Base-by-base conservation (phyloP, 1,140 invertebrate species). In the Choristoneura fumiferana region DNA sequence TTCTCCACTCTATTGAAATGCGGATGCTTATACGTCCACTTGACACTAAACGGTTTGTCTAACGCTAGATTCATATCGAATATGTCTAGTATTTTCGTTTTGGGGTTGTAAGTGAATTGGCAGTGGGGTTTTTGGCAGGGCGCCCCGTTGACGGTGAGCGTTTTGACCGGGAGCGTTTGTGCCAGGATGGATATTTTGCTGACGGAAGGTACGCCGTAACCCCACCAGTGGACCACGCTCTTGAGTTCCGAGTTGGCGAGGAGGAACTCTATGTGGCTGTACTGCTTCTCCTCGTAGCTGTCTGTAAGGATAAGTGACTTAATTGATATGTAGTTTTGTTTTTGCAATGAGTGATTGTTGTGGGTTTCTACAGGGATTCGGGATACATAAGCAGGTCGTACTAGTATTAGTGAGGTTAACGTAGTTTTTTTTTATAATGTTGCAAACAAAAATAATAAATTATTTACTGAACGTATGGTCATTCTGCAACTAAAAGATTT, bases 271-370 rank as follows among this genome's bases (percentile, higher is more conserved):
- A 93, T 84, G 66, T 92, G 87, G 34, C 89, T 89, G 81, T 92
- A 94, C 66, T 91, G 87, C 52, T 90, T 89, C 54, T 92, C 90
- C 63, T 92, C 88, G 62, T 92, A 89, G 0, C 92, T 90, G 77
- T 93, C 93, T 94, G 78, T 71, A 83, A 84, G 56, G 6, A 69
- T 60, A 54, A 33, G 65, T 52, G 15, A 18, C 29, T n/a, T 13
- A n/a, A n/a, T n/a, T n/a, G n/a, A n/a, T n/a, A n/a, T n/a, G n/a
- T n/a, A n/a, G n/a, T n/a, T n/a, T n/a, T n/a, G n/a, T n/a, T n/a
- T n/a, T n/a, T n/a, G n/a, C n/a, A n/a, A n/a, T n/a, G n/a, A n/a
- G n/a, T n/a, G n/a, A n/a, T n/a, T n/a, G n/a, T n/a, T n/a, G n/a
- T n/a, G n/a, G n/a, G n/a, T n/a, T n/a, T n/a, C n/a, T n/a, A n/a